phyloP scores from a whole-genome alignment of 2,113 vertebrate species.

The Entomyzon cyanotis region DNA sequence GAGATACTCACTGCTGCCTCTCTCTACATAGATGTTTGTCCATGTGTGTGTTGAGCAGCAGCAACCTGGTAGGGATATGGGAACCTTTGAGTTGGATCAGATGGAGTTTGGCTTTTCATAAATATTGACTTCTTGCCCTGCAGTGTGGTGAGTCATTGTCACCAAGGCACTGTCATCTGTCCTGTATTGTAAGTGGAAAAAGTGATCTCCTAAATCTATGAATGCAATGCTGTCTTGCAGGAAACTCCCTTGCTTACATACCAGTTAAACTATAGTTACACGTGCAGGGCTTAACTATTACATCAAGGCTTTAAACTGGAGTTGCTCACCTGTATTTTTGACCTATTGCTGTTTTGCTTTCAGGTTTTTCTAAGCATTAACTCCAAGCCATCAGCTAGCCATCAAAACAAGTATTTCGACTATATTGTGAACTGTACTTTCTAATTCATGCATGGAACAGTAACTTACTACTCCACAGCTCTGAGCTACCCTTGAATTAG shows the following conservation, averaged over 20 bases:
- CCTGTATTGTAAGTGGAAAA: not conserved
- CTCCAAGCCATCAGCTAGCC: not conserved
- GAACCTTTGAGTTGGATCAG: not conserved
- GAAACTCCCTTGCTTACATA: not conserved
- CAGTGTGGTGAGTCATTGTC: not conserved
- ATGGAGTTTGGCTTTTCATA: not conserved
- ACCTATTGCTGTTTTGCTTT: not conserved
- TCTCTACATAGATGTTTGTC: not conserved
- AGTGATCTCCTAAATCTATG: not conserved
- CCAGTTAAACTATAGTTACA: not conserved
- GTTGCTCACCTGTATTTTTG: not conserved
- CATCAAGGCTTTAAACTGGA: not conserved
- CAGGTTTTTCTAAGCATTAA: not conserved
- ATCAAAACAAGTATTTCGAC: not conserved
- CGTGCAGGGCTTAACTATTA: not conserved
- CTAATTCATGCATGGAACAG: not conserved
- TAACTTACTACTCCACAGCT: not conserved
- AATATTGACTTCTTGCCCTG: not conserved
- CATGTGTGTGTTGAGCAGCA: not conserved
- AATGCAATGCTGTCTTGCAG: not conserved
- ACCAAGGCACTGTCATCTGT: not conserved
- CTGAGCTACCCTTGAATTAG: conserved; percentile 21
- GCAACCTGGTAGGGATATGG: not conserved
- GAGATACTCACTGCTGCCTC: not conserved
- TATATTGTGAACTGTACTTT: not conserved